Percentiles rank a stretch among this genome's conserved stretches.
Evolutionary conservation across 2,797 vertebrate species (phyloP).

Genomic region (Mergus octosetaceus): DNA sequence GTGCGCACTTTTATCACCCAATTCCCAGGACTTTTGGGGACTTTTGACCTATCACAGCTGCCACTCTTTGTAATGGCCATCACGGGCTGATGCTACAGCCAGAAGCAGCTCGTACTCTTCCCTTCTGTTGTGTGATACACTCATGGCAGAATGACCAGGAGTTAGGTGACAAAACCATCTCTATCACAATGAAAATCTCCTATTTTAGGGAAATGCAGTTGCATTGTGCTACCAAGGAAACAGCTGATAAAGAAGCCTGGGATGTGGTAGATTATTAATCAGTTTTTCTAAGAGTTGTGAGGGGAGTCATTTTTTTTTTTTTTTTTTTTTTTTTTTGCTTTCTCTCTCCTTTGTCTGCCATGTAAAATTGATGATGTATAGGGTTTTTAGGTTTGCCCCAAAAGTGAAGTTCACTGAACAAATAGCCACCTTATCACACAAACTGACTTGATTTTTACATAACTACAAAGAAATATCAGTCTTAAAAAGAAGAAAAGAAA

Average conservation of each 20-base stretch:
- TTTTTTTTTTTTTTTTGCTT: background rate
- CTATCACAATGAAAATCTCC: background rate
- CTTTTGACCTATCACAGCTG: background rate
- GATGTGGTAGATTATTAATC: background rate
- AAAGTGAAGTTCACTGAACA: background rate
- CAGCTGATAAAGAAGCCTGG: background rate
- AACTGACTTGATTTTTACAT: background rate
- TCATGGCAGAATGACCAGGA: background rate
- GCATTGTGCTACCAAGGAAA: background rate
- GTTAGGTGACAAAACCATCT: background rate
- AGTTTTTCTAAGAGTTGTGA: background rate
- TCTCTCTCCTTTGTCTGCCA: background rate
- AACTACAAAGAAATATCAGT: background rate
- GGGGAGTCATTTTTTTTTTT: background rate
- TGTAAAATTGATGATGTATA: background rate
- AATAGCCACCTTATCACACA: background rate
- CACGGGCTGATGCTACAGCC: background rate
- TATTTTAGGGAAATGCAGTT: background rate
- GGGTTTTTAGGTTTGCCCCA: fast-evolving
- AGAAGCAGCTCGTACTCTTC: background rate
- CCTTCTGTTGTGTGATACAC: background rate
- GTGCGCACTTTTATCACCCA: background rate
- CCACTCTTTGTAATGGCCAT: background rate
- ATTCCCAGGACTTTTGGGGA: background rate
- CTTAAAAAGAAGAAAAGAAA: background rate